Percentiles rank a stretch among this genome's conserved stretches.
These are phyloP conservation scores for Lingula anatina DNA, from an alignment of 2,888 invertebrate species.

Conservation along the genomic window DNA sequence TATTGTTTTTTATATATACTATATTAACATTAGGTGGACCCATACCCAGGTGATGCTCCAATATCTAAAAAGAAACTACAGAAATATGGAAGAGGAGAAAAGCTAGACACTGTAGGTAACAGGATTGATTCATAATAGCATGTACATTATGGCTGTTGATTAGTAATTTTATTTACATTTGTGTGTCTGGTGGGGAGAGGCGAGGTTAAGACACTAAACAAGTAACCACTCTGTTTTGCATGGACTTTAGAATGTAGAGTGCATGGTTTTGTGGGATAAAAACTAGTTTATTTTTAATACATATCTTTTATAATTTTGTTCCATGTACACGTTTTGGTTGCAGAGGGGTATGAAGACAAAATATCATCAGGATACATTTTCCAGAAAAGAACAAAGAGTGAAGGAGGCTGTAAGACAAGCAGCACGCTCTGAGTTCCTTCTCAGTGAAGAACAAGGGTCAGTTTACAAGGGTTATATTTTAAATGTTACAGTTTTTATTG, in stretches of 20 bases:
- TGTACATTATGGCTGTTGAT: neutral
- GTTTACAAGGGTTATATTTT: conserved; percentile 9
- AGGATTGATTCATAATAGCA: neutral
- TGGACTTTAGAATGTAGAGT: too few species aligned
- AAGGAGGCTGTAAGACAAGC: conserved; percentile 26
- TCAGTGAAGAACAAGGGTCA: conserved; percentile 74
- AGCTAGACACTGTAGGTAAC: conserved; percentile 17
- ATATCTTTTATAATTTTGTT: too few species aligned
- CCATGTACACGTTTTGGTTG: too few species aligned
- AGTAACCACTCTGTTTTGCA: too few species aligned
- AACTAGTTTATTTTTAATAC: too few species aligned
- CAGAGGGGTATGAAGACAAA: conserved; percentile 17
- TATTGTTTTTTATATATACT: too few species aligned
- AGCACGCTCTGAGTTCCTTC: conserved; percentile 62
- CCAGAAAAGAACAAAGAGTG: conserved; percentile 18
- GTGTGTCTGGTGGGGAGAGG: neutral
- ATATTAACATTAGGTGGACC: too few species aligned
- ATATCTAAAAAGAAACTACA: conserved; percentile 19
- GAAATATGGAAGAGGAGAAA: conserved; percentile 27
- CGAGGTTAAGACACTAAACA: too few species aligned
- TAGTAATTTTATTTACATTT: conserved; percentile 3
- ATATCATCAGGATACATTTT: conserved; percentile 12
- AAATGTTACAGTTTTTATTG: neutral
- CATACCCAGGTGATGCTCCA: conserved; percentile 31
- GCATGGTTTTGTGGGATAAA: too few species aligned